Evolutionary conservation across 2,888 invertebrate genomes (phyloP).

Genomic region (Norana najaformis): DNA sequence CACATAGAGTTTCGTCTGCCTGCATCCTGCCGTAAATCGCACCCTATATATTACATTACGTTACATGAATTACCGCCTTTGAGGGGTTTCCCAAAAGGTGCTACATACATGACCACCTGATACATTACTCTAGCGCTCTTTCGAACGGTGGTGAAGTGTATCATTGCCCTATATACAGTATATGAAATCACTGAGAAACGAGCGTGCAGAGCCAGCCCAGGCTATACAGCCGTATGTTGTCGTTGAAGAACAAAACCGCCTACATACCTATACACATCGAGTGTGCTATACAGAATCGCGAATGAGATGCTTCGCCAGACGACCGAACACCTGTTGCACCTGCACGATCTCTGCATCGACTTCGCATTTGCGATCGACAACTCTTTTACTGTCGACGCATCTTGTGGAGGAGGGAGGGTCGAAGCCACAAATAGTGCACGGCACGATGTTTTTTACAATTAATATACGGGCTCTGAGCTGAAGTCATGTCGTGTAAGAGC

Average conservation of each 20-base stretch:
- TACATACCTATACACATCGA: neutral
- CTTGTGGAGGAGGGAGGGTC: neutral
- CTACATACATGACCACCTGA: too few relatives aligned
- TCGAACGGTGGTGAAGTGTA: neutral
- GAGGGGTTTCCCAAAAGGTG: too few relatives aligned
- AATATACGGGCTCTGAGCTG: neutral
- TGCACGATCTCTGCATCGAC: slow-evolving; percentile 3
- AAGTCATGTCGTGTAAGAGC: neutral
- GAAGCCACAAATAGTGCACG: neutral
- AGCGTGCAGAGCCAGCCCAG: neutral
- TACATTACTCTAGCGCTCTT: too few relatives aligned
- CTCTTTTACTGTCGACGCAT: neutral
- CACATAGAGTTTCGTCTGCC: too few relatives aligned
- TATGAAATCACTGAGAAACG: neutral
- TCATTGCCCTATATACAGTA: neutral
- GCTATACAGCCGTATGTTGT: neutral
- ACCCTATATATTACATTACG: too few relatives aligned
- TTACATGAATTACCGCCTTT: too few relatives aligned
- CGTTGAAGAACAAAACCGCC: neutral
- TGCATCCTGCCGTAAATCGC: too few relatives aligned
- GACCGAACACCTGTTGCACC: neutral
- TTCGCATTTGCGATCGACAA: neutral
- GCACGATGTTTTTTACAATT: neutral
- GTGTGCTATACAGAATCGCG: neutral
- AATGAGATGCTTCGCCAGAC: neutral